Evolutionary conservation across 1,140 invertebrate species (phyloP), one percentile per base, ranked within the genome.

Genomic region (Drosophila truncata): DNA sequence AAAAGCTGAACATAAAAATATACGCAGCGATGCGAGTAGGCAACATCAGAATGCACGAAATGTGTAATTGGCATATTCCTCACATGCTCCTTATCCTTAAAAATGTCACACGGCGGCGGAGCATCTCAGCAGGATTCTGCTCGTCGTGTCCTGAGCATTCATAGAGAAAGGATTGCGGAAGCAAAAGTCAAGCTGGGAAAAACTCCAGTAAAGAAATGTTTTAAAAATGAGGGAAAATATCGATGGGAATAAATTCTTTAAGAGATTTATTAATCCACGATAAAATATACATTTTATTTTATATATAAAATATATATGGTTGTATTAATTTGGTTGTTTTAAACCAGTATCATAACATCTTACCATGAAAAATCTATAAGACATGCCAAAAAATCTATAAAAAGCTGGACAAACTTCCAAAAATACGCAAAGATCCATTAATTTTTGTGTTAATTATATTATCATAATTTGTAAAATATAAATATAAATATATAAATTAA

Each of bases 31-130:
- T n/a, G 41, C 29, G 52, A 61, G 60, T 57, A 69, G 66, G 80
- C 80, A 71, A 83, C 69, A 78, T 64, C 63, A 82, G 72, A 70
- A 69, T 60, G 62, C 79, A 58, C 58, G 31, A 39, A 44, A 61
- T 49, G 23, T 54, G 55, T 76, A 82, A 87, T 79, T 80, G 70
- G 61, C 71, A 66, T 65, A 88, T 83, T 72, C 71, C 80, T 70
- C 66, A 80, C 79, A 52, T 64, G 59, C 46, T 59, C 27, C 20
- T 54, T 18, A 27, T 11, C 20, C 75, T 49, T 20, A 23, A 49
- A 16, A 67, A 41, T 31, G 27, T 16, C 27, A 16, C 18, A 13
- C 37, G 25, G 20, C 13, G 7, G 6, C 2, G 35, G 11, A 41
- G 13, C 49, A 50, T 25, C 29, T 35, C 33, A 25, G 54, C 49